Base-by-base conservation (phyloP, 2,888 invertebrate genomes). In the Oscheius sp. region DNA sequence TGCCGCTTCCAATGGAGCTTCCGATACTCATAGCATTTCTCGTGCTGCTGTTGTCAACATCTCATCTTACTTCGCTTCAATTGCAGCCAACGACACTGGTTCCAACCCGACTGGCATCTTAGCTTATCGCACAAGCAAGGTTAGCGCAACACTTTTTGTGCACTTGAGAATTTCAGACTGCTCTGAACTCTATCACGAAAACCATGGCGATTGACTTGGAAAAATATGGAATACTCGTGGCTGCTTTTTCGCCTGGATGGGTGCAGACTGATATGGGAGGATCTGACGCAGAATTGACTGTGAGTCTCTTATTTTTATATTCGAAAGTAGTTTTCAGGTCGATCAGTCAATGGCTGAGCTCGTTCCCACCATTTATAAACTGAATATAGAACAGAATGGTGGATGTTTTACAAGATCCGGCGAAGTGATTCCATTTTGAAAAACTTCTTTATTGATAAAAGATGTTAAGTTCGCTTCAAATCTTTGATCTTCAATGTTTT, bases 51-150 rank as follows among this genome's bases (percentile, higher is more conserved):
- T 68, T 21, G 21, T 68, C 21, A 53, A 68, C 42, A 68, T 68
- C 55, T 68, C 68, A 1, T 68, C 68, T n/a, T 53, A 68, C 42
- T 68, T 55, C 4, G 68, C 37, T 29, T 68, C 68, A 2, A 48
- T 59, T 47, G 50, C 47, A n/a, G 60, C 35, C 1, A 47, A 48
- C 32, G 51, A 59, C 10, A 53, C 37, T 29, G 71, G 71, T n/a
- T 60, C 60, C 37, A 58, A 51, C 48, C 60, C 60, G 11, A 72
- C 33, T 7, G 71, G 71, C 21, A 33, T 62, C 33, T 35, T 72
- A 37, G 71, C 71, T 29, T 72, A 72, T 35, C 60, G 62, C 29
- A 72, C 62, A 1, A 72, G 71, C 62, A 72, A 72, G 37, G 71
- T 72, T 33, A 21, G 21, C 21, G 21, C 21, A 21, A 21, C 21